These are phyloP conservation scores for Synanceia verrucosa DNA, from an alignment of 2,797 vertebrate genomes.

Conservation along the genomic window DNA sequence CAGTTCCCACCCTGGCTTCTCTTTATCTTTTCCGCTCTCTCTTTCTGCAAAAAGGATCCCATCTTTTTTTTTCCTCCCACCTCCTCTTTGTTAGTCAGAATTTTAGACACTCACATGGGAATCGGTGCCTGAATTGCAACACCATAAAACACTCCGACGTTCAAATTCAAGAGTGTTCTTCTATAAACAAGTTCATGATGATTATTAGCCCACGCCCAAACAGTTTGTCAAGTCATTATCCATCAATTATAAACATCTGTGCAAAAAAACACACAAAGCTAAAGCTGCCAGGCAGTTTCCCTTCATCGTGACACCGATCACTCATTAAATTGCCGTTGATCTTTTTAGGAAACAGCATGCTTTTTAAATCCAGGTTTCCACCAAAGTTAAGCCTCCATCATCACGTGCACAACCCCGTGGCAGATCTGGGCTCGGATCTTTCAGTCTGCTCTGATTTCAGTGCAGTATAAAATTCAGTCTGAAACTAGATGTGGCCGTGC, in stretches of 20 bases:
- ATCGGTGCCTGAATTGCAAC: conserved; percentile 15
- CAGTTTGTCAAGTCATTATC: conserved; percentile 7
- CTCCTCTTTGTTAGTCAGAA: conserved; percentile 9
- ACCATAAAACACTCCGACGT: not conserved
- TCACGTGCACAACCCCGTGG: conserved; percentile 6
- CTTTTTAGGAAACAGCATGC: not conserved
- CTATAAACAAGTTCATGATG: conserved; percentile 17
- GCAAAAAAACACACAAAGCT: not conserved
- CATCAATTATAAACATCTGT: not conserved
- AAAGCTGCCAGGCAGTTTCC: not conserved
- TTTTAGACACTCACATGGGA: conserved; percentile 19
- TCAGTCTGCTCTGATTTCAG: conserved; percentile 8
- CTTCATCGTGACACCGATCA: not conserved
- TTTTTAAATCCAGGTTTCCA: not conserved
- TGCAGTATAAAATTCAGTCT: conserved; percentile 26
- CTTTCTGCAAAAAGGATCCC: conserved; percentile 13
- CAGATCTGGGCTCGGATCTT: conserved; percentile 17
- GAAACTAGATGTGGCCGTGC: conserved; percentile 49
- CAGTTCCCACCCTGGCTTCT: conserved; percentile 53
- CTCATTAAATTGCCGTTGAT: not conserved
- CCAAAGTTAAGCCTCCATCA: conserved; percentile 6
- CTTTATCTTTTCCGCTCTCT: conserved; percentile 48
- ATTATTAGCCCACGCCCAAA: not conserved
- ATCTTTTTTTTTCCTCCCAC: not conserved
- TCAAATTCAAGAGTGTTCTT: conserved; percentile 4